phyloP scores from a whole-genome alignment of 2,113 vertebrate species.

The Nymphicus hollandicus region DNA sequence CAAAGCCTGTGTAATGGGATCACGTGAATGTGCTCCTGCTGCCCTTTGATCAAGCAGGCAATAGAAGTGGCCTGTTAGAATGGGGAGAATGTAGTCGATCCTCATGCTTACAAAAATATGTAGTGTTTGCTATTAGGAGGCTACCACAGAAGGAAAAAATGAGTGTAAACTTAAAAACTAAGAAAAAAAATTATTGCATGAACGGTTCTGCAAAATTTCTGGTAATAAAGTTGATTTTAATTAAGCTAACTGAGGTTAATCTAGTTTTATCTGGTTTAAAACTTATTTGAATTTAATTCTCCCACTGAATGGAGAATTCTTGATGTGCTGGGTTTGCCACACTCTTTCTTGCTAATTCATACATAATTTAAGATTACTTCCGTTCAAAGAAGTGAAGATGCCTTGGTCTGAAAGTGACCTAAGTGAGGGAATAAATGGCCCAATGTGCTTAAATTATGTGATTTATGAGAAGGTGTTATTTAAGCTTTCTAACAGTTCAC shows the following conservation, averaged over 20 bases:
- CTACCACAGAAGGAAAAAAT: background rate
- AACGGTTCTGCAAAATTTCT: background rate
- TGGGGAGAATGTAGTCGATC: background rate
- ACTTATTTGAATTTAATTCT: background rate
- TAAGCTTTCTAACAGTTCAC: background rate
- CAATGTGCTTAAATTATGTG: background rate
- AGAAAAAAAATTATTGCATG: background rate
- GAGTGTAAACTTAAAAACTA: background rate
- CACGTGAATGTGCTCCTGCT: background rate
- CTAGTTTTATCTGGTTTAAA: background rate
- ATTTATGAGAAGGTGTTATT: background rate
- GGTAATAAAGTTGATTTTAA: background rate
- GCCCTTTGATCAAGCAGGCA: background rate
- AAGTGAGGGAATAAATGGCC: background rate
- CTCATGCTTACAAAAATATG: accelerated
- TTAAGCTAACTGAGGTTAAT: background rate
- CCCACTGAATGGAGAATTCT: background rate
- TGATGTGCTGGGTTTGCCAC: background rate
- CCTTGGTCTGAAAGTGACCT: background rate
- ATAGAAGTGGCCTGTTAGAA: background rate
- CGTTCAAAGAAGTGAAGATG: background rate
- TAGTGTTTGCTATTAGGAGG: background rate
- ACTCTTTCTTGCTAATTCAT: background rate
- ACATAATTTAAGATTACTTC: background rate
- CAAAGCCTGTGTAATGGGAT: background rate